Conservation (phyloP, 2,797 vertebrate genomes). For the Gymnodraco acuticeps region DNA sequence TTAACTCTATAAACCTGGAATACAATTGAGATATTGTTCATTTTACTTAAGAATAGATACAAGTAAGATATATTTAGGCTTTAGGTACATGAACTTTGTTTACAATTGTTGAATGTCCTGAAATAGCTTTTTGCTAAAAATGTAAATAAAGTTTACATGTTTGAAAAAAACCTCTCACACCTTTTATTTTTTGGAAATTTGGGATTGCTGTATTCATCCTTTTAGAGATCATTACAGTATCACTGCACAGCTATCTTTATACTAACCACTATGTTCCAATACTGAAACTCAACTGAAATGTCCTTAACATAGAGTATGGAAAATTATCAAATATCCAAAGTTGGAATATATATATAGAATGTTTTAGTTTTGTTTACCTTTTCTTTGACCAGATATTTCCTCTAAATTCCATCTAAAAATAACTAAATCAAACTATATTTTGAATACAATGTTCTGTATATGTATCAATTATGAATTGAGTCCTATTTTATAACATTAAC, state of each 20-base stretch:
- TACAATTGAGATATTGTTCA: slow-evolving; percentile 5
- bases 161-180: not conserved
- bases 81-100: not conserved
- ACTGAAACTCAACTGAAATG: not conserved
- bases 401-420: not conserved
- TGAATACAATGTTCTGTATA: not conserved
- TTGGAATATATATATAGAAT: not conserved
- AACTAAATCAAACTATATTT: not conserved
- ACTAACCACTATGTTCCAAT: not conserved
- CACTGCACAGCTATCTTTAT: not conserved
- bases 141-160: not conserved
- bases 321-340: not conserved
- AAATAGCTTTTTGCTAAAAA: not conserved
- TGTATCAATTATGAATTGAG: not conserved
- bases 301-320: not conserved
- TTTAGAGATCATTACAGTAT: not conserved
- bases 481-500: not conserved
- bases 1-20: slow-evolving; percentile 38
- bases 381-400: not conserved
- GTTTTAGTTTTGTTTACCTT: not conserved
- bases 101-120: not conserved
- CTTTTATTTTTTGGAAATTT: not conserved
- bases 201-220: not conserved
- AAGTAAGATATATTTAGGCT: not conserved
- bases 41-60: not conserved